Evolutionary conservation across 2,113 vertebrate species (phyloP), one percentile per base, ranked within the genome.

Genomic region (Synchiropus splendidus): DNA sequence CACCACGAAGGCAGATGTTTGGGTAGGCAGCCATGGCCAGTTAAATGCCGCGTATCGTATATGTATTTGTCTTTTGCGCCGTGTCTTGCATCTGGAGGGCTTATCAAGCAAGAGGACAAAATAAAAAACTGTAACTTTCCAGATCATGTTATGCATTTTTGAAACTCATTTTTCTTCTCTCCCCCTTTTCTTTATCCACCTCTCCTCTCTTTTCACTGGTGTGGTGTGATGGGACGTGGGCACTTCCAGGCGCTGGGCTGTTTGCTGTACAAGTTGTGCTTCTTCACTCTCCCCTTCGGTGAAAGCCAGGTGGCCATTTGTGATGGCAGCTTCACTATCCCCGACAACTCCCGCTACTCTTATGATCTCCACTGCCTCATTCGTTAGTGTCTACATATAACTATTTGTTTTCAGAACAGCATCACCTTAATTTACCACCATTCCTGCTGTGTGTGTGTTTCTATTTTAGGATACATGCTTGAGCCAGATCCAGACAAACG

Each of bases 221-320:
- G 27, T 45, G 41, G 21, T 58, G 47, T 50, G 48, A 53, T 12
- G 49, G 45, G 52, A 15, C 13, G 9, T 64, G 48, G 55, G 49
- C 44, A 40, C 47, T 44, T 62, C 11, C 53, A 99, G 95, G 95
- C 95, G 16, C 83, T 98, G 42, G 95, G 95, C 66, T 99, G 94
- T 77, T 84, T 99, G 72, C 88, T 98, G 35, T 99, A 98, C 85
- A 99, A 99, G 78, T 79, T 99, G 74, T 97, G 95, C 58, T 99
- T 90, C 77, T 99, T 99, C 78, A 97, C 95, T 40, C 77, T 98
- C 78, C 95, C 95, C 0, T 99, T 99, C 35, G 95, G 95, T 54
- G 95, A 99, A 86, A 99, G 95, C 78, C 95, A 99, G 79, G 95
- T 99, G 82, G 94, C 95, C 39, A 99, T 99, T 75, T 99, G 94